Evolutionary conservation across 2,888 invertebrate species (phyloP), one percentile per base, ranked within the genome.

Genomic region (Erebia epiphron): DNA sequence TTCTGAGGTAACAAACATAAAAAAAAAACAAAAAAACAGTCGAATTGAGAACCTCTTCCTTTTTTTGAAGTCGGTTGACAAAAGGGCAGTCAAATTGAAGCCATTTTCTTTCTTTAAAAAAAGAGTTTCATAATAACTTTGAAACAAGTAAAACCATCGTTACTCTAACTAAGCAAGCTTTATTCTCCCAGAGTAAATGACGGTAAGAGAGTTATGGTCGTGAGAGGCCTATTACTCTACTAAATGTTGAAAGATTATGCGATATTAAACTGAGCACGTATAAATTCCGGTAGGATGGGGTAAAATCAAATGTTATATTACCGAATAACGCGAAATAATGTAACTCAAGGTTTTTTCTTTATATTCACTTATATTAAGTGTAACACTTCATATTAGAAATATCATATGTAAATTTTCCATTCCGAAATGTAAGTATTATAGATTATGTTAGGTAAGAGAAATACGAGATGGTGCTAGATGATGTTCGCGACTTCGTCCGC

Each of bases 371-470:
- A 26, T 26, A 26, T 26, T 26, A 26, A 26, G 3, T 35, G 35
- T 35, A 35, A 35, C 35, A 5, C 35, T 35, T 35, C 35, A 35
- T 35, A 35, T 35, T 35, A 35, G 57, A 7, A 56, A 56, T 21
- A 56, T 21, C 56, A 21, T 35, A 26, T 14, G 14, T 35, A 57
- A 35, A 35, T 7, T 7, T 57, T 57, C 14, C 13, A 57, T 14
- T 14, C 21, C 5, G 35, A 35, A 11, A 43, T 43, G 43, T 43
- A 9, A 43, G 35, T 41, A n/a, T n/a, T n/a, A n/a, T n/a, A 58
- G 57, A 57, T 58, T 58, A 35, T 41, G 58, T 35, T 35, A 35
- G 35, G 58, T 41, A 35, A 58, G 58, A 58, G 10, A 41, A 41
- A n/a, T 16, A 35, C 16, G 58, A n/a, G n/a, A n/a, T n/a, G n/a